These are phyloP conservation scores for Tachina lurida DNA, from an alignment of 2,888 invertebrate species.

Conservation along the genomic window DNA sequence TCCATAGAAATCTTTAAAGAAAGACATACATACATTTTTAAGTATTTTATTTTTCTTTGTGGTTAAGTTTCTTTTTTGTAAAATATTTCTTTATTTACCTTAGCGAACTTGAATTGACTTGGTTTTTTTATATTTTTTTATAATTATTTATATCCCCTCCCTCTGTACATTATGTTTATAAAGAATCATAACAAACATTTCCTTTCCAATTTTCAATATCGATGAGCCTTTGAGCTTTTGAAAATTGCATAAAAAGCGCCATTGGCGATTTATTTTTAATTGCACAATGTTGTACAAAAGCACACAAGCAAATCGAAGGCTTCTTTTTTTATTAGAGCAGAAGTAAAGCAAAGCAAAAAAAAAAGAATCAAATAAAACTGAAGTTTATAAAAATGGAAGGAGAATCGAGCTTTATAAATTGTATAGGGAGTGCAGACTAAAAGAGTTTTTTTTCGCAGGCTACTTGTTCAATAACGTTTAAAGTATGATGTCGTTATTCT, in stretches of 20 bases:
- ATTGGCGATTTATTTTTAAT: constrained; percentile 71
- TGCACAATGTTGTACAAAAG: constrained; percentile 56
- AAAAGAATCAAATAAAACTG: constrained; percentile 34
- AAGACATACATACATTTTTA: background rate
- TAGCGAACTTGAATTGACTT: constrained; percentile 5
- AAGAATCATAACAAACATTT: constrained; percentile 56
- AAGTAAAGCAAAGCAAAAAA: constrained; percentile 15
- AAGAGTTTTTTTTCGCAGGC: constrained; percentile 20
- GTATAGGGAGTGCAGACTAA: constrained; percentile 39
- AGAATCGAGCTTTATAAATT: constrained; percentile 30
- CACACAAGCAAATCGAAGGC: constrained; percentile 45
- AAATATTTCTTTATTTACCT: constrained; percentile 39
- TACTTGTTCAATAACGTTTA: constrained; percentile 40
- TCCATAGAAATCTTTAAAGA: too few species aligned
- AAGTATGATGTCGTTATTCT: background rate
- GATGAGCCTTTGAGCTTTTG: constrained; percentile 69
- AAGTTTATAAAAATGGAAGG: constrained; percentile 29
- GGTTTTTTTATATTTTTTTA: constrained; percentile 7
- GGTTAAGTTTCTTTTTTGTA: background rate
- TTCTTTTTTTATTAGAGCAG: constrained; percentile 7
- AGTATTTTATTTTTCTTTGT: background rate
- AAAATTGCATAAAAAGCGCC: constrained; percentile 69
- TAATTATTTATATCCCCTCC: constrained; percentile 24
- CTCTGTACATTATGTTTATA: constrained; percentile 3
- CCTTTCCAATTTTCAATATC: constrained; percentile 65